A percentile compares a stretch with the other conserved stretches of the same genome.
Conservation (phyloP, 2,797 vertebrate species). For the Enteromius radiatus region DNA sequence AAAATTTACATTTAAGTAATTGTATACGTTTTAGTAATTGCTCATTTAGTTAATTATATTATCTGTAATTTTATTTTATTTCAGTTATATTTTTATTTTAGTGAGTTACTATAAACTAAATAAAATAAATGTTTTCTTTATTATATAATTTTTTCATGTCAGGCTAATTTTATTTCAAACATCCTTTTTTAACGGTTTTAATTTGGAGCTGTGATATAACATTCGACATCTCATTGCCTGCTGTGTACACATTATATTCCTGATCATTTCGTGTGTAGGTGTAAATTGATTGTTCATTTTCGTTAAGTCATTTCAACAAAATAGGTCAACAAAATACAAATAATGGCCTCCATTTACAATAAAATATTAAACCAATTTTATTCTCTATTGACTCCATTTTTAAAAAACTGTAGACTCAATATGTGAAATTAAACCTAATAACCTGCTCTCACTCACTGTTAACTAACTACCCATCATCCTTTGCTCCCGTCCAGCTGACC, state of each 20-base stretch:
- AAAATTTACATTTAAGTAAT: too few relatives aligned
- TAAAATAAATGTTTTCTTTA: not conserved
- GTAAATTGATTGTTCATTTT: not conserved
- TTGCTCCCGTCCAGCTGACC: conserved; percentile 74
- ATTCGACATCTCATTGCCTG: not conserved
- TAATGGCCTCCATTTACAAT: not conserved
- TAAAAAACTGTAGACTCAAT: not conserved
- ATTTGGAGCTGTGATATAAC: not conserved
- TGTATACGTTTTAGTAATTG: not conserved
- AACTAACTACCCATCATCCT: conserved; percentile 75
- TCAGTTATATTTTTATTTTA: not conserved
- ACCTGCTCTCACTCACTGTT: conserved; percentile 61
- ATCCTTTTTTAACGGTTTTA: not conserved
- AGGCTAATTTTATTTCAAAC: not conserved
- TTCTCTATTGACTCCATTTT: not conserved
- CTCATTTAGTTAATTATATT: too few relatives aligned
- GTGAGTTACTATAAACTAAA: not conserved
- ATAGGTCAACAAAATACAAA: not conserved
- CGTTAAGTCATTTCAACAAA: not conserved
- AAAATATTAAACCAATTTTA: not conserved
- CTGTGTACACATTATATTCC: not conserved
- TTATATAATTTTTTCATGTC: not conserved
- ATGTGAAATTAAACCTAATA: conserved; percentile 48
- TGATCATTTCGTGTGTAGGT: not conserved
- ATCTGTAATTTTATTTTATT: not conserved